Conservation (phyloP, 2,888 invertebrate genomes). For the Ischnus inquisitorius region DNA sequence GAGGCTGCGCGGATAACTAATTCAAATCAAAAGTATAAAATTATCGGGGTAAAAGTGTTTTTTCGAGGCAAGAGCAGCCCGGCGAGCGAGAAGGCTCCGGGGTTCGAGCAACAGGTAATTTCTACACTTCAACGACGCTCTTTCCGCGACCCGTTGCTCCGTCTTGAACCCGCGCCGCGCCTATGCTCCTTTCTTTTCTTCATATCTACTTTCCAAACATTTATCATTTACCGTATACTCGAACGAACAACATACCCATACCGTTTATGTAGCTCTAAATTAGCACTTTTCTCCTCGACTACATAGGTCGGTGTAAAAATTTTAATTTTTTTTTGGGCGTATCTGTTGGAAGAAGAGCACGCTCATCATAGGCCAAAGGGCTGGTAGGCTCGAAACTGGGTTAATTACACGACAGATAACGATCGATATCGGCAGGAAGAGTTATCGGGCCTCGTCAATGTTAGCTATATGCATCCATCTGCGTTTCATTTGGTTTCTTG, state of each 20-base stretch:
- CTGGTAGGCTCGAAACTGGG: conserved; percentile 65
- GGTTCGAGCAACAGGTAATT: conserved; percentile 84
- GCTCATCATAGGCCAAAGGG: conserved; percentile 33
- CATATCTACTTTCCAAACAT: neutral
- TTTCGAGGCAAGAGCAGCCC: conserved; percentile 83
- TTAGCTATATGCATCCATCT: neutral
- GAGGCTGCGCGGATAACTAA: conserved; percentile 44
- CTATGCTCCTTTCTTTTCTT: neutral
- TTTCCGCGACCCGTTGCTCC: neutral
- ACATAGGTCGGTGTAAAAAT: neutral
- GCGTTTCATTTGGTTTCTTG: conserved; percentile 4
- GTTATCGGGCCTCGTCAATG: conserved; percentile 20
- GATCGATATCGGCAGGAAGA: conserved; percentile 27
- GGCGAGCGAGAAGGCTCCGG: conserved; percentile 84
- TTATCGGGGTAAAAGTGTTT: conserved; percentile 83
- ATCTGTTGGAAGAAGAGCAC: neutral
- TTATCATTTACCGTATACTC: neutral
- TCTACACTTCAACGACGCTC: conserved; percentile 46
- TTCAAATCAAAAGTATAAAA: conserved; percentile 42
- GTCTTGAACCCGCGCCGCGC: neutral
- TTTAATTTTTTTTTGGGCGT: conserved; percentile 17
- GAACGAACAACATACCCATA: too few relatives aligned
- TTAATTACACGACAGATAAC: conserved; percentile 71
- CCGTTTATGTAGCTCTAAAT: neutral
- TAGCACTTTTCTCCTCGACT: neutral